Evolutionary conservation across 1,140 invertebrate genomes (phyloP).

Genomic region (Drosophila pectinifera): DNA sequence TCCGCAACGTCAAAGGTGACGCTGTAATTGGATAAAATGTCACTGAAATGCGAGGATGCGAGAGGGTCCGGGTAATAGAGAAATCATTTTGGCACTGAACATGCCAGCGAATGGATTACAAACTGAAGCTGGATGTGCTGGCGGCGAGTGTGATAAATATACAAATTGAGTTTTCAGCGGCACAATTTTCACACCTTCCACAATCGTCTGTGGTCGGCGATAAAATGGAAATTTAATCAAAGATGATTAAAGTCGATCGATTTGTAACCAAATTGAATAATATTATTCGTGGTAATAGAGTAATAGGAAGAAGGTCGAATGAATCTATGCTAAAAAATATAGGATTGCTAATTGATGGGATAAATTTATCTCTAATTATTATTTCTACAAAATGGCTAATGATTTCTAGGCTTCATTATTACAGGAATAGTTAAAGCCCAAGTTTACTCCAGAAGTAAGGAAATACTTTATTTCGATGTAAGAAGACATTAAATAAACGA

Average conservation of each 20-base stretch:
- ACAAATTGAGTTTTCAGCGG: conserved; percentile 40
- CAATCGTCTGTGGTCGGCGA: conserved; percentile 33
- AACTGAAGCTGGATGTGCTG: conserved; percentile 20
- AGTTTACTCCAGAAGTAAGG: neutral
- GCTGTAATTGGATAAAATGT: conserved; percentile 47
- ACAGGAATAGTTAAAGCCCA: neutral
- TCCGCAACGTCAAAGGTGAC: conserved; percentile 26
- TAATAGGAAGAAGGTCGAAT: neutral
- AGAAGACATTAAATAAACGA: conserved; percentile 58
- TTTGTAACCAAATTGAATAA: conserved; percentile 29
- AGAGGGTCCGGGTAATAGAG: conserved; percentile 3
- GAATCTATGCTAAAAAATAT: neutral
- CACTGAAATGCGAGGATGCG: neutral
- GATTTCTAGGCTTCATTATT: too few relatives aligned
- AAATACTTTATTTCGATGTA: conserved; percentile 21
- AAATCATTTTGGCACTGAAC: conserved; percentile 19
- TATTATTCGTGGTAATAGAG: neutral
- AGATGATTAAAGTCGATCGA: conserved; percentile 36
- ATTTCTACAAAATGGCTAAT: conserved; percentile 1
- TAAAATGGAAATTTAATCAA: conserved; percentile 44
- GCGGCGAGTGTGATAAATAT: conserved; percentile 21
- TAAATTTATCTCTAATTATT: too few relatives aligned
- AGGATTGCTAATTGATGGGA: neutral
- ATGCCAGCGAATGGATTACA: conserved; percentile 5
- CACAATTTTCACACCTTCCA: conserved; percentile 34